phyloP scores from a whole-genome alignment of 1,140 invertebrate genomes.

The Zaprionus ornatus region DNA sequence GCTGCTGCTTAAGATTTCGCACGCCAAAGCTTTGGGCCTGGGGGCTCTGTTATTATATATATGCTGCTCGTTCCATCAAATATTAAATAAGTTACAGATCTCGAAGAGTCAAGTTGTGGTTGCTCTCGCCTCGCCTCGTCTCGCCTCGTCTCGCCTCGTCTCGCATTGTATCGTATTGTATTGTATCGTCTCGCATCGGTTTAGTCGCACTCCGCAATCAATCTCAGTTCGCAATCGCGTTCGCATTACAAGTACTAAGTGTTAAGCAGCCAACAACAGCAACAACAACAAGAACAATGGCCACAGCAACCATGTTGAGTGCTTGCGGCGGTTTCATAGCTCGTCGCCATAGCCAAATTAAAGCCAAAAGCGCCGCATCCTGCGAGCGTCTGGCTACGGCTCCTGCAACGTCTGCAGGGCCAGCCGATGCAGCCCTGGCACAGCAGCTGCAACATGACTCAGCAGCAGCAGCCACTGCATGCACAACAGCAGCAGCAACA shows the following conservation, averaged over 20 bases:
- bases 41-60: constrained; percentile 34
- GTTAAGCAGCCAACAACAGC: neutral
- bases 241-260: neutral
- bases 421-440: neutral
- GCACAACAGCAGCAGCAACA: neutral
- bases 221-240: neutral
- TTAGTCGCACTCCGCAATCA: no score
- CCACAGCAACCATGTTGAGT: constrained; percentile 11
- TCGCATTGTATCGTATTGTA: no score
- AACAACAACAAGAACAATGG: neutral
- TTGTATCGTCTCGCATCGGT: no score
- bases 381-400: neutral
- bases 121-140: neutral
- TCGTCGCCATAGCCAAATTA: constrained; percentile 37
- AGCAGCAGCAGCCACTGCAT: neutral
- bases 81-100: constrained; percentile 53
- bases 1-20: constrained; percentile 21
- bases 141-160: neutral
- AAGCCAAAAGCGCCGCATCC: constrained; percentile 3
- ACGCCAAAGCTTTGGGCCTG: constrained; percentile 22
- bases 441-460: neutral
- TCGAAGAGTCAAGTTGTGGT: constrained; percentile 50
- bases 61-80: constrained; percentile 32
- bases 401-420: no score
- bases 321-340: constrained; percentile 32